These are phyloP conservation scores for Anguilla obscura DNA, from an alignment of 2,797 vertebrate genomes.

Conservation along the genomic window DNA sequence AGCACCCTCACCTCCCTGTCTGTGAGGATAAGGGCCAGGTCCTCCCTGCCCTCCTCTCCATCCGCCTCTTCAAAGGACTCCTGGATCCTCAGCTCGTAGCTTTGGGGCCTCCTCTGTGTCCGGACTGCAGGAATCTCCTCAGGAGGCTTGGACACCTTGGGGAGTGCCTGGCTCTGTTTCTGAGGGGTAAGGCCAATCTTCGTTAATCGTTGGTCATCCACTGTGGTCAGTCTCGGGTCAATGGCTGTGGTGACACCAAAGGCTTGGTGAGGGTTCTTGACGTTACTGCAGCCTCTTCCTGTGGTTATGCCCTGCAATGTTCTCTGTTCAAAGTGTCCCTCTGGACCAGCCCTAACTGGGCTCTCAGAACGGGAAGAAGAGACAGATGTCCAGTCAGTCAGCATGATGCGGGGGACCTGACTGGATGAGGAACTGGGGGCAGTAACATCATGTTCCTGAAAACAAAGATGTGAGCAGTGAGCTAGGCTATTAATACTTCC, in stretches of 20 bases:
- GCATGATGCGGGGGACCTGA: constrained; percentile 69
- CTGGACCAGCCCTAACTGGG: constrained; percentile 51
- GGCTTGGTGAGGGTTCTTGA: constrained; percentile 32
- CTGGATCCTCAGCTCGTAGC: constrained; percentile 38
- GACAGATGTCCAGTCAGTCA: constrained; percentile 64
- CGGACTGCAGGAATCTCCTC: constrained; percentile 1
- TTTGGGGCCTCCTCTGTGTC: not conserved
- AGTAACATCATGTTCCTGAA: constrained; percentile 59
- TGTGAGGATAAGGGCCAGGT: constrained; percentile 49
- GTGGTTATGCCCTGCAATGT: constrained; percentile 48
- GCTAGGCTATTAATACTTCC: not conserved
- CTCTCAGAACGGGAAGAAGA: constrained; percentile 65
- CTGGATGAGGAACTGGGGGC: constrained; percentile 40
- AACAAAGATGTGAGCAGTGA: constrained; percentile 41
- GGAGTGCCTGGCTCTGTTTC: not conserved
- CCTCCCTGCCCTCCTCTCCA: constrained; percentile 36
- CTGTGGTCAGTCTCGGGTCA: not conserved
- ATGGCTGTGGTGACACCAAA: constrained; percentile 13
- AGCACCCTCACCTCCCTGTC: constrained; percentile 50
- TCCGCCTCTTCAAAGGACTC: constrained; percentile 41
- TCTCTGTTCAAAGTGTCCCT: constrained; percentile 41
- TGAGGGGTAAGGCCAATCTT: not conserved
- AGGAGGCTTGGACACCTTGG: not conserved
- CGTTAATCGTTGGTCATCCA: not conserved
- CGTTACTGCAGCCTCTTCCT: constrained; percentile 39